Conservation (phyloP, 2,113 vertebrate species). For the Microcebus murinus region DNA sequence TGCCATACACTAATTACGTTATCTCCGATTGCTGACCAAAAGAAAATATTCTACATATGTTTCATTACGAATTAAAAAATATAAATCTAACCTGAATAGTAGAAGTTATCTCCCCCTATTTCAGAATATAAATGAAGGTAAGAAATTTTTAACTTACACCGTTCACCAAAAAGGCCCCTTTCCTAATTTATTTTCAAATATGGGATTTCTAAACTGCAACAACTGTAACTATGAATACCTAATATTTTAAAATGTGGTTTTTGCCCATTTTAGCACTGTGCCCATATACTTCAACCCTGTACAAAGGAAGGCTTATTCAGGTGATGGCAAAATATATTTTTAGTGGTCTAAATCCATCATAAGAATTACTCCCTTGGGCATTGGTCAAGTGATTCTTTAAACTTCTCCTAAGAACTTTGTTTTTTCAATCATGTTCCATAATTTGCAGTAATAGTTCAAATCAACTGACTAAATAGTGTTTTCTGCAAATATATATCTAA, state of each 20-base stretch:
- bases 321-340: not conserved
- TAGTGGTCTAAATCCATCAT: not conserved
- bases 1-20: not conserved
- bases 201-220: not conserved
- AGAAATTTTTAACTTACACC: not conserved
- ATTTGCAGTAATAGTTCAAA: not conserved
- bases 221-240: not conserved
- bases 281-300: not conserved
- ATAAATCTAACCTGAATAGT: not conserved
- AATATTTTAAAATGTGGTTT: not conserved
- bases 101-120: not conserved
- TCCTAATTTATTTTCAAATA: not conserved
- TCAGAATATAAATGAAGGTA: constrained; percentile 40
- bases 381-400: not conserved
- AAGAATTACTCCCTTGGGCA: not conserved
- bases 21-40: constrained; percentile 23
- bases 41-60: constrained; percentile 38
- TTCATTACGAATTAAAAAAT: not conserved
- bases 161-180: not conserved
- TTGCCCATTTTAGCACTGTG: not conserved
- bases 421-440: not conserved
- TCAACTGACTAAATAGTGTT: not conserved
- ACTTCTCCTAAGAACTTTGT: not conserved
- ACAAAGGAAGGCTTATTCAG: not conserved
- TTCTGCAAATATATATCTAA: not conserved